Conservation (phyloP, 2,888 invertebrate genomes). For the Epirrhoe alternata region DNA sequence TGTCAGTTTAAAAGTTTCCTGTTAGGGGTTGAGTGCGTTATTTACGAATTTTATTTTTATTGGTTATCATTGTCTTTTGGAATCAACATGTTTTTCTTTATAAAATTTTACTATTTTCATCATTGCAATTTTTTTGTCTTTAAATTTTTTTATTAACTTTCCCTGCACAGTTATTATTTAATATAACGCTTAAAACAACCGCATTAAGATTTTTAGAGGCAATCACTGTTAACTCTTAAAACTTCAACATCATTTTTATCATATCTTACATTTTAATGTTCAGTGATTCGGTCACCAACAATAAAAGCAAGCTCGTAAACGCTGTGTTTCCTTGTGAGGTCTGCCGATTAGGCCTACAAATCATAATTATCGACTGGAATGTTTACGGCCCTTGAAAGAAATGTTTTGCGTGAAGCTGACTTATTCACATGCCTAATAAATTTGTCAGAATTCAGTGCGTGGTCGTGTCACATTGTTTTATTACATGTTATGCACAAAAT, state of each 20-base stretch:
- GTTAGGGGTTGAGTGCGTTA: constrained; percentile 31
- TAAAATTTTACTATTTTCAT: neutral
- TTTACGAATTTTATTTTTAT: constrained; percentile 23
- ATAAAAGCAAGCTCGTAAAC: constrained; percentile 25
- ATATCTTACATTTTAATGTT: constrained; percentile 27
- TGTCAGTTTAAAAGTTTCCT: constrained; percentile 44
- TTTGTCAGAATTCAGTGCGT: constrained; percentile 52
- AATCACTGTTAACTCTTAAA: constrained; percentile 20
- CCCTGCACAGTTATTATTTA: neutral
- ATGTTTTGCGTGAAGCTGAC: constrained; percentile 51
- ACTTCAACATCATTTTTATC: constrained; percentile 29
- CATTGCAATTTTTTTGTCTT: neutral
- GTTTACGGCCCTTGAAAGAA: constrained; percentile 43
- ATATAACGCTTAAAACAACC: constrained; percentile 4
- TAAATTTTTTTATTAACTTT: neutral
- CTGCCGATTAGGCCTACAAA: constrained; percentile 40
- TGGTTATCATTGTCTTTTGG: constrained; percentile 14
- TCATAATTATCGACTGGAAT: constrained; percentile 38
- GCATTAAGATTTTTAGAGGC: constrained; percentile 9
- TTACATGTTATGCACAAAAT: constrained; percentile 57
- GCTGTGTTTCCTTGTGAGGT: constrained; percentile 26
- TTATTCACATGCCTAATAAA: constrained; percentile 56
- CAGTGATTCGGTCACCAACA: constrained; percentile 27
- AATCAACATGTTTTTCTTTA: constrained; percentile 6
- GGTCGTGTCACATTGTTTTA: constrained; percentile 57